phyloP scores from a whole-genome alignment of 2,113 vertebrate species.

The Lepidothrix coronata region DNA sequence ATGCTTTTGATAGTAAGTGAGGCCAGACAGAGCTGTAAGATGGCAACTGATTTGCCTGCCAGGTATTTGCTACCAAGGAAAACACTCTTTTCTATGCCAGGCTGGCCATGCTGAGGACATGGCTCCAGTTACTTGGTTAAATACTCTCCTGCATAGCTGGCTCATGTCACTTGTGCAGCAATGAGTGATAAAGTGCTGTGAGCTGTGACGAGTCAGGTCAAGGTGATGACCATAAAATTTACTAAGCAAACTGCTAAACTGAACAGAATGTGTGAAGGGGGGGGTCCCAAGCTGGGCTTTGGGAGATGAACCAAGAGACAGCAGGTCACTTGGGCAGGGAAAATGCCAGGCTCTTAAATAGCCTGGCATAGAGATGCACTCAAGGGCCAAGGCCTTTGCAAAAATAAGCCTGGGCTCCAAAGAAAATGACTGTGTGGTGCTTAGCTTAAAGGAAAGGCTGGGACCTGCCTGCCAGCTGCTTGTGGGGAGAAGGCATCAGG shows the following conservation, averaged over 20 bases:
- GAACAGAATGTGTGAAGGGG: neutral
- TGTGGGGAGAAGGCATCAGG: neutral
- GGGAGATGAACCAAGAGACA: neutral
- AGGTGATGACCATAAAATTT: neutral
- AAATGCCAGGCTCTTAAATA: neutral
- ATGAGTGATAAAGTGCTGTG: neutral
- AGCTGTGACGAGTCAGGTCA: neutral
- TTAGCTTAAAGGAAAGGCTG: neutral
- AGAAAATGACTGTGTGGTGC: neutral
- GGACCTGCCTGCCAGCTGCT: neutral
- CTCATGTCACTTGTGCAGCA: neutral
- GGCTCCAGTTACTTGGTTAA: neutral
- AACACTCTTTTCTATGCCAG: neutral
- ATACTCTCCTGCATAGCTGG: neutral
- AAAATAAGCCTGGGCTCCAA: constrained; percentile 18
- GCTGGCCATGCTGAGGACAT: neutral
- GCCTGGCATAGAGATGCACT: neutral
- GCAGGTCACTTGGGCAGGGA: neutral
- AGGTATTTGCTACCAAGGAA: neutral
- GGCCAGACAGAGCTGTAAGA: neutral
- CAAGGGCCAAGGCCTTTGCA: neutral
- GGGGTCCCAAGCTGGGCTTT: neutral
- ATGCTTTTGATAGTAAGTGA: neutral
- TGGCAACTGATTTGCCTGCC: neutral
- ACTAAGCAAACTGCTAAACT: neutral